phyloP scores from a whole-genome alignment of 2,888 invertebrate genomes.

The Drosophila tanythrix region DNA sequence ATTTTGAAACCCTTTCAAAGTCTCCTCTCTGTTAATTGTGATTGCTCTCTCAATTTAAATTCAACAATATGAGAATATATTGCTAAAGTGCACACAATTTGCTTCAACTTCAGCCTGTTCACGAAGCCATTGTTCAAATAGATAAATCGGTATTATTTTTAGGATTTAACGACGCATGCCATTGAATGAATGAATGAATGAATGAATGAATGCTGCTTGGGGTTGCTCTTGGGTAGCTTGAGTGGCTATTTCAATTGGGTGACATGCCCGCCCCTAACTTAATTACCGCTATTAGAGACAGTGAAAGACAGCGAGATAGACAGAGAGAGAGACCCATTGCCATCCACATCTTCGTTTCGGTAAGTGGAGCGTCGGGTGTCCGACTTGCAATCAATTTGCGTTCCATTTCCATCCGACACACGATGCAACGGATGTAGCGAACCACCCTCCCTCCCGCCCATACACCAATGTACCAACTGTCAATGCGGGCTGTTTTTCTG shows the following conservation, averaged over 20 bases:
- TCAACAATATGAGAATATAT: not conserved
- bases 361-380: constrained; percentile 40
- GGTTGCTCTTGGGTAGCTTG: not conserved
- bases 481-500: constrained; percentile 23
- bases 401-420: constrained; percentile 49
- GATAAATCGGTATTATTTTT: constrained; percentile 19
- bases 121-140: constrained; percentile 2
- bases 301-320: not conserved
- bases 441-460: not conserved
- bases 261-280: constrained; percentile 54
- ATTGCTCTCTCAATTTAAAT: not conserved
- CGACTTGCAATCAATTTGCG: constrained; percentile 71
- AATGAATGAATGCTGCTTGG: constrained; percentile 6
- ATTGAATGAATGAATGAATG: constrained; percentile 3
- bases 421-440: constrained; percentile 49
- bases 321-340: constrained; percentile 1
- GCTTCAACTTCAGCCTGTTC: not conserved
- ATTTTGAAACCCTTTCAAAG: not conserved
- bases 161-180: constrained; percentile 29
- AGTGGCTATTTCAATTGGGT: constrained; percentile 43
- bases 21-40: too few relatives aligned
- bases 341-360: not conserved
- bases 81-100: not conserved
- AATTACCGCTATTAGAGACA: constrained; percentile 64
- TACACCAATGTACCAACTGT: constrained; percentile 4